These are phyloP conservation scores for Corvus moneduloides DNA, from an alignment of 2,113 vertebrate species.

Conservation along the genomic window DNA sequence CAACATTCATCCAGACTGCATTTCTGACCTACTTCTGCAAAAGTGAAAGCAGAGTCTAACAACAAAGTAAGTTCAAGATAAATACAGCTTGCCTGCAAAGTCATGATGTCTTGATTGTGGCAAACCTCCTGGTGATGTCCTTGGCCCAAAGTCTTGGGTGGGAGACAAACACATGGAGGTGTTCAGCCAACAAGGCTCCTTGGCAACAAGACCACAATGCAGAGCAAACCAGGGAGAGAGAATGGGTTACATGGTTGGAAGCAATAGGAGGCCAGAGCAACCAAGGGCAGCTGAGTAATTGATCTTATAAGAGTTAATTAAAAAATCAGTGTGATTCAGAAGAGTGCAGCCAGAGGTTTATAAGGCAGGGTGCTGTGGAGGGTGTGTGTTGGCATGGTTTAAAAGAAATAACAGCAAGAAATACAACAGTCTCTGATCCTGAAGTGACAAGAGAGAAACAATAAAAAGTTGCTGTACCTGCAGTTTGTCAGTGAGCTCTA, in stretches of 20 bases:
- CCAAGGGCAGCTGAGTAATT: neutral
- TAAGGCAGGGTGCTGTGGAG: neutral
- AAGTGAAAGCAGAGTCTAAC: neutral
- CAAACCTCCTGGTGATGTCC: neutral
- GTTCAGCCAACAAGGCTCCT: neutral
- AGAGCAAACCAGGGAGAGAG: neutral
- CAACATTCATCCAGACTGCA: neutral
- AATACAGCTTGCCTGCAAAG: neutral
- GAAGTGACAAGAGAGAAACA: neutral
- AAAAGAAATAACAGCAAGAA: neutral
- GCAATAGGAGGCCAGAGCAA: neutral
- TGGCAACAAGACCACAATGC: neutral
- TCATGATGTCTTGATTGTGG: neutral
- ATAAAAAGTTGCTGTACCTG: neutral
- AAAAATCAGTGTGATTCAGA: neutral
- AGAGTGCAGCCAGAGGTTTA: conserved; percentile 4
- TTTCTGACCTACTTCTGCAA: neutral
- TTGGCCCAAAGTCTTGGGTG: neutral
- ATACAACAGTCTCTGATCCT: neutral
- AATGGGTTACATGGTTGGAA: neutral
- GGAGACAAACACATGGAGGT: rapidly evolving
- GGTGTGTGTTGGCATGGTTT: neutral
- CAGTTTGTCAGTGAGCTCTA: neutral
- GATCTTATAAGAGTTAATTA: neutral
- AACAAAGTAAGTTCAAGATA: neutral